Percentiles rank a stretch among this genome's conserved stretches.
phyloP scores from a whole-genome alignment of 2,113 vertebrate species.

The Megalops atlanticus region DNA sequence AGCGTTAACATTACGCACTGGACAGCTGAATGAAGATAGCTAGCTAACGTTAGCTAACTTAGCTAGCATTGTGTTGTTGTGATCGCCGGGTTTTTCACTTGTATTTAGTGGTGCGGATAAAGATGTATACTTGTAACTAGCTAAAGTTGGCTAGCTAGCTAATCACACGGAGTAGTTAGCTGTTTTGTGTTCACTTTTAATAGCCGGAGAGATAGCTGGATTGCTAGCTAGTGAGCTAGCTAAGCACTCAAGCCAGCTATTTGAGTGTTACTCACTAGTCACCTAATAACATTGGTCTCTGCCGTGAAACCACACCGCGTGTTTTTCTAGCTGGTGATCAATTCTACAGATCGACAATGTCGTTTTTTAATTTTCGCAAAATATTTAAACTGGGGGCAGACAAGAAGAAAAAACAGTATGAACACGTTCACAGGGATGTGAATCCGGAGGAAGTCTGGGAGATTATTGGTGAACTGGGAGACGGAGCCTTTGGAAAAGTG shows the following conservation, averaged over 20 bases:
- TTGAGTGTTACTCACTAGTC: not conserved
- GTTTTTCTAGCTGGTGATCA: not conserved
- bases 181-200: not conserved
- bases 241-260: not conserved
- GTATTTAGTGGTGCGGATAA: not conserved
- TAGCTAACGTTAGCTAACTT: not conserved
- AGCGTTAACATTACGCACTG: no score
- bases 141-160: not conserved
- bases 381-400: constrained; percentile 96
- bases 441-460: constrained; percentile 97
- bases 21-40: not conserved
- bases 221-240: not conserved
- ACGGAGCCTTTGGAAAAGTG: constrained; percentile 98
- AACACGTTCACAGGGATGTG: constrained; percentile 92
- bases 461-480: constrained; percentile 93
- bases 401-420: constrained; percentile 97
- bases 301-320: not conserved
- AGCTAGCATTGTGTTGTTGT: not conserved
- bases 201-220: not conserved
- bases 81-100: not conserved
- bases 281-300: not conserved
- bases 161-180: not conserved
- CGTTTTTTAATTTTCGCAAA: constrained; percentile 98
- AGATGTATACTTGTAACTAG: not conserved
- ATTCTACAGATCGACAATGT: constrained; percentile 69